A percentile compares a stretch with the other conserved stretches of the same genome.
Evolutionary conservation across 2,888 invertebrate species (phyloP).

Genomic region (Synanthedon tipuliformis): DNA sequence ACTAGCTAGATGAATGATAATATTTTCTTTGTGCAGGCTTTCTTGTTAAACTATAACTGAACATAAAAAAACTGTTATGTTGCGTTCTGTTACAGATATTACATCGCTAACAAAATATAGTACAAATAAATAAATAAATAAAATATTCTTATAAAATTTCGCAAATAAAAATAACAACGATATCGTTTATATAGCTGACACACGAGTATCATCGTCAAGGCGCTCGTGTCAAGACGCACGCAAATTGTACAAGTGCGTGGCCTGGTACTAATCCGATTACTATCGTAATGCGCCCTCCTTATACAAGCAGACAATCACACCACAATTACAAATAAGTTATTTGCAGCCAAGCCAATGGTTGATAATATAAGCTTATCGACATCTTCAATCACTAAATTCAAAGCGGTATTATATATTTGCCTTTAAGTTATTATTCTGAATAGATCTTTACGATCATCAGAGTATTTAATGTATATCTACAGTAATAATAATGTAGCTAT

Average conservation of each 20-base stretch:
- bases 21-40: no score
- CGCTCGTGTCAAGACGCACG: conserved; percentile 16
- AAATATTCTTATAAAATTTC: no score
- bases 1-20: no score
- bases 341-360: conserved; percentile 35
- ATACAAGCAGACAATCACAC: conserved; percentile 34
- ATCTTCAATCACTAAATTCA: conserved; percentile 37
- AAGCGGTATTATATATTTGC: conserved; percentile 18
- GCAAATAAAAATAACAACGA: no score
- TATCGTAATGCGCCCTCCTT: conserved; percentile 33
- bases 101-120: no score
- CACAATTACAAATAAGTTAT: conserved; percentile 49
- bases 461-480: no score
- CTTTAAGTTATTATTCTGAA: conserved; percentile 2
- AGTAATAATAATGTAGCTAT: no score
- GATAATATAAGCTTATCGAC: conserved; percentile 41
- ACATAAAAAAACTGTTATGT: no score
- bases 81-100: no score
- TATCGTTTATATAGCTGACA: no score
- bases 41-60: no score
- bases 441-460: not conserved
- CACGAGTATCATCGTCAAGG: conserved; percentile 8
- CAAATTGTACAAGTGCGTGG: conserved; percentile 20
- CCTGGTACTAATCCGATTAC: conserved; percentile 32
- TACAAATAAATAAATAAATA: no score